Base-by-base conservation (phyloP, 2,888 invertebrate species). In the Orthosia cruda region DNA sequence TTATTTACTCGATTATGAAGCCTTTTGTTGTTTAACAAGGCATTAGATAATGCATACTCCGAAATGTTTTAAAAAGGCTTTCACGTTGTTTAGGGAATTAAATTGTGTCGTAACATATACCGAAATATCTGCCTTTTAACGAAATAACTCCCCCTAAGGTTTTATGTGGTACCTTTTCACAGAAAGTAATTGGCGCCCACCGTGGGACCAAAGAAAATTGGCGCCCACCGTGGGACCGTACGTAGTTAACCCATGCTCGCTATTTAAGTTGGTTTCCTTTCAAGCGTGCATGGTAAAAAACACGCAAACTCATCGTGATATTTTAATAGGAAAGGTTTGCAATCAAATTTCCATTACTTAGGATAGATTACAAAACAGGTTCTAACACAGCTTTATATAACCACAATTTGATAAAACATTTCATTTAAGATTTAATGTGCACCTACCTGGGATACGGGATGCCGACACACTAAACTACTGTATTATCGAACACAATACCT, bases 201-300 rank as follows among this genome's bases (percentile, higher is more conserved):
- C 80, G 50, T 87, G 81, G 89, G 77, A 75, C 83, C 47, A 79
- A 78, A 79, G 70, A 69, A 87, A 84, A 87, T 90, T 91, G 90
- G 90, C 89, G 87, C 91, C 88, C 89, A 87, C 78, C 85, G 85
- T 81, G 90, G 86, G 83, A 76, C 87, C 86, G 75, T 73, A 81
- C 32, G 82, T 80, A 85, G 80, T 81, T 81, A 80, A 82, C 85
- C 87, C 87, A 86, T 83, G 82, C 81, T 80, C 85, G 87, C 87
- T 86, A 89, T 90, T 80, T 89, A 88, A 87, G 84, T 83, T 86
- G 73, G 82, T 87, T 89, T 86, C 85, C 88, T 90, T 91, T 89
- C 83, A 87, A 87, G 82, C 88, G 78, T 74, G 77, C 80, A 80
- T 80, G 73, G 67, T 80, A 83, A 74, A 87, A 84, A 88, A 90